These are phyloP conservation scores for Kryptopterus vitreolus DNA, from an alignment of 2,797 vertebrate species.

Conservation along the genomic window DNA sequence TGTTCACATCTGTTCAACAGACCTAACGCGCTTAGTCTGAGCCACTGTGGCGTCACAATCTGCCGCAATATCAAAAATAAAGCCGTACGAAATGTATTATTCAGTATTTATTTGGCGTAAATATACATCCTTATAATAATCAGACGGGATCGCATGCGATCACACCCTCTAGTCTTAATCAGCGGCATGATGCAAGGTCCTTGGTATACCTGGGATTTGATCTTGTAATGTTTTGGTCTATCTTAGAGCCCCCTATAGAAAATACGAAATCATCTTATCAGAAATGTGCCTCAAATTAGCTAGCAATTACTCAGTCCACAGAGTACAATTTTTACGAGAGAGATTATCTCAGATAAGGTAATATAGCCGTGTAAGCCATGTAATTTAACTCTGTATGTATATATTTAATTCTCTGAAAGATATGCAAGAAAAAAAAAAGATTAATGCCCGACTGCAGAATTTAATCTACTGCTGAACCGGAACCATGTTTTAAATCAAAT, in stretches of 20 bases:
- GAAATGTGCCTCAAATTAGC: not conserved
- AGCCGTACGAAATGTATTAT: not conserved
- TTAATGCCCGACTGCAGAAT: not conserved
- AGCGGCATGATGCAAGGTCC: not conserved
- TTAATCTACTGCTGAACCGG: not conserved
- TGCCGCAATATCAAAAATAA: constrained; percentile 7
- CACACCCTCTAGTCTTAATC: not conserved
- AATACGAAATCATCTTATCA: not conserved
- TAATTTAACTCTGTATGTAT: not conserved
- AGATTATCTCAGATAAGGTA: not conserved
- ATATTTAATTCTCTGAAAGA: not conserved
- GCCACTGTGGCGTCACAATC: constrained; percentile 4
- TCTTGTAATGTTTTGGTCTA: no score
- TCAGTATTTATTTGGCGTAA: not conserved
- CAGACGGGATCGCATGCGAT: not conserved
- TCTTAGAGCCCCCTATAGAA: not conserved
- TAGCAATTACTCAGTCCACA: not conserved
- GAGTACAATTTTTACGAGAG: not conserved
- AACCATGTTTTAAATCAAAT: not conserved
- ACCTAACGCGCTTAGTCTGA: constrained; percentile 30
- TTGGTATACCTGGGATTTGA: not conserved
- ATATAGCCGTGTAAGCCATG: not conserved
- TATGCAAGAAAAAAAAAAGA: not conserved
- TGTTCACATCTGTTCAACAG: constrained; percentile 38
- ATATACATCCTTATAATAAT: constrained; percentile 1